Base-by-base conservation (phyloP, 2,888 invertebrate genomes). In the Palloptera scutellata region DNA sequence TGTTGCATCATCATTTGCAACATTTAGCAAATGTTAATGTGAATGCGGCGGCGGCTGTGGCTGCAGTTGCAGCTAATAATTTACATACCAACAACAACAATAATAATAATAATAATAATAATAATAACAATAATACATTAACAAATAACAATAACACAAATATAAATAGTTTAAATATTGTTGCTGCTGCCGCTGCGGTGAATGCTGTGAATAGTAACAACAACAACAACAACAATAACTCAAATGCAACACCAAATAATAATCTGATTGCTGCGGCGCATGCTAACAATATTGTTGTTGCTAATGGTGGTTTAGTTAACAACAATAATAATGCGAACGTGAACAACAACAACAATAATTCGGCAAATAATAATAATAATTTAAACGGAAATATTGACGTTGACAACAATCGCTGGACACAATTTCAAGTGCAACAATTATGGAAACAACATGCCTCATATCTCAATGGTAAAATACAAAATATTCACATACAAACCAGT, bases 371-470 rank as follows among this genome's bases (percentile, higher is more conserved):
- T 59, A 74, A 70, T 52, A 73, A 61, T 54, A 77, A 73, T 65
- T 71, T 68, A 20, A 68, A 52, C 60, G 65, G 61, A 10, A 72
- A 73, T 60, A 74, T 70, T 53, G 75, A 74, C 61, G 80, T 85
- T 59, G 84, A 85, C 67, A 82, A 77, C 75, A 84, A 77, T 74
- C 85, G 85, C 54, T 85, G 85, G 85, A 85, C 85, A 68, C 85
- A 85, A 74, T 85, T 85, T 77, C 85, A 85, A 78, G 85, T 85
- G 76, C 85, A 85, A 74, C 85, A 85, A 70, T 77, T 85, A 72
- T 82, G 85, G 80, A 85, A 85, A 75, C 82, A 85, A 74, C 85
- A 85, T 74, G 85, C 85, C 68, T 84, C 84, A 1, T 85, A 85
- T 77, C 77, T 85, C 72, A 85, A 85, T 75, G 85, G 85, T 85